A percentile compares a stretch with the other conserved stretches of the same genome.
Evolutionary conservation across 2,888 invertebrate species (phyloP).

Genomic region (Neoscelio sp.): DNA sequence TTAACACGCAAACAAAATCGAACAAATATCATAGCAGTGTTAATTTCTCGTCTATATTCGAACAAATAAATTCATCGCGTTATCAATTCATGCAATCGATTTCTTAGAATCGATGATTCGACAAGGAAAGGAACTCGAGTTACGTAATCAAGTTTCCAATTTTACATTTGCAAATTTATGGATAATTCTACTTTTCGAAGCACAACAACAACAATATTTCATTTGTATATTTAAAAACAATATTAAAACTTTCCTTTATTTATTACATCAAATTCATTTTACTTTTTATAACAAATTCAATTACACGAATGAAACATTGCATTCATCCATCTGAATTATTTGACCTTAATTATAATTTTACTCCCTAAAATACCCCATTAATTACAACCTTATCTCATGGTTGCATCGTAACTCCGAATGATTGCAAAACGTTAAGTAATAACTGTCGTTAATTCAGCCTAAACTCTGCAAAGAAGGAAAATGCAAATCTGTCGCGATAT

Average conservation of each 20-base stretch:
- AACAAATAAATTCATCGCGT: slow-evolving; percentile 40
- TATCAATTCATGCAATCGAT: slow-evolving; percentile 46
- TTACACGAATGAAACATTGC: not conserved
- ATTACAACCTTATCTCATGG: not conserved
- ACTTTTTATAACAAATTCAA: too few species aligned
- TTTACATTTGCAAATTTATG: slow-evolving; percentile 23
- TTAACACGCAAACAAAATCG: slow-evolving; percentile 19
- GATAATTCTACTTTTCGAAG: too few species aligned
- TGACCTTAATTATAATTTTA: not conserved
- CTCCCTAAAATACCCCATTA: not conserved
- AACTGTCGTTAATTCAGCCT: not conserved
- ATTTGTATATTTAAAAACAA: not conserved
- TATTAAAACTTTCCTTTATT: too few species aligned
- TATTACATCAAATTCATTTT: too few species aligned
- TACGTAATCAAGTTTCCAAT: slow-evolving; percentile 20
- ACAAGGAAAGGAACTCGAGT: slow-evolving; percentile 37
- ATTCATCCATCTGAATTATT: not conserved
- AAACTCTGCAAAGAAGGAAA: slow-evolving; percentile 5
- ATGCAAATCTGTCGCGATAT: slow-evolving; percentile 41
- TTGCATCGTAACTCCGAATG: not conserved
- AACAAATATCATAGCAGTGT: slow-evolving; percentile 39
- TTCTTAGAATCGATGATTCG: slow-evolving; percentile 48
- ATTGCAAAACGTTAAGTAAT: slow-evolving; percentile 2
- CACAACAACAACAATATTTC: not conserved
- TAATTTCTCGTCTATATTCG: slow-evolving; percentile 43